Conservation (phyloP, 2,888 invertebrate genomes). For the Taphrorychus bicolor region DNA sequence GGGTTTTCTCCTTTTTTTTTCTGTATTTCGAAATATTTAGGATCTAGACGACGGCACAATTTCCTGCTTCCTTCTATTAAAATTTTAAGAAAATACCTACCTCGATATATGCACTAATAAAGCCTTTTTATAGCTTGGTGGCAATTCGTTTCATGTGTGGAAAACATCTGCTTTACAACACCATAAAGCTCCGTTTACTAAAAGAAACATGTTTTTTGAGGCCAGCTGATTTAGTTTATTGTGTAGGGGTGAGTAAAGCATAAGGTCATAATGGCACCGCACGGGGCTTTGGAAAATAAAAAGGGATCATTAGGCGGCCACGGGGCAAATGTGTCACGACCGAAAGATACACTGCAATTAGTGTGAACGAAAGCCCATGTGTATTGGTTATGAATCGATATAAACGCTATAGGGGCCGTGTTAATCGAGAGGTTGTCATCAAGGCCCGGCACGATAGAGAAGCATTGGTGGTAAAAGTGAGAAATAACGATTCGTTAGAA, state of each 20-base stretch:
- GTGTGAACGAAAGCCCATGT: background rate
- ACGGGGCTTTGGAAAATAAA: constrained; percentile 15
- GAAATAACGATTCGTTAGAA: too few relatives aligned
- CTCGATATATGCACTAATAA: background rate
- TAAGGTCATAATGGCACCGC: constrained; percentile 10
- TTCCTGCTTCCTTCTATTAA: too few relatives aligned
- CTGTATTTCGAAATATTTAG: too few relatives aligned
- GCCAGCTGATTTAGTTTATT: constrained; percentile 15
- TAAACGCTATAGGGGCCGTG: too few relatives aligned
- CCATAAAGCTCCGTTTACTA: constrained; percentile 14
- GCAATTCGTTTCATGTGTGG: background rate
- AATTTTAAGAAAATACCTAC: background rate
- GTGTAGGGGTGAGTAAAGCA: constrained; percentile 15
- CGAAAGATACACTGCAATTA: constrained; percentile 15
- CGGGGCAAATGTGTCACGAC: constrained; percentile 2
- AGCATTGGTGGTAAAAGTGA: too few relatives aligned
- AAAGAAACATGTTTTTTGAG: constrained; percentile 9
- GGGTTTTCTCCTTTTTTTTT: too few relatives aligned
- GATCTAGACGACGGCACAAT: too few relatives aligned
- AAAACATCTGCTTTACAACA: constrained; percentile 21
- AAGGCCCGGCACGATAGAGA: too few relatives aligned
- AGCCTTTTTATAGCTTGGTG: background rate
- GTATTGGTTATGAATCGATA: background rate
- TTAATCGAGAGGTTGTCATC: too few relatives aligned
- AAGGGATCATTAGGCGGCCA: constrained; percentile 14